A percentile compares a stretch with the other conserved stretches of the same genome.
phyloP scores from a whole-genome alignment of 1,140 invertebrate genomes.

The Eueides isabella region DNA sequence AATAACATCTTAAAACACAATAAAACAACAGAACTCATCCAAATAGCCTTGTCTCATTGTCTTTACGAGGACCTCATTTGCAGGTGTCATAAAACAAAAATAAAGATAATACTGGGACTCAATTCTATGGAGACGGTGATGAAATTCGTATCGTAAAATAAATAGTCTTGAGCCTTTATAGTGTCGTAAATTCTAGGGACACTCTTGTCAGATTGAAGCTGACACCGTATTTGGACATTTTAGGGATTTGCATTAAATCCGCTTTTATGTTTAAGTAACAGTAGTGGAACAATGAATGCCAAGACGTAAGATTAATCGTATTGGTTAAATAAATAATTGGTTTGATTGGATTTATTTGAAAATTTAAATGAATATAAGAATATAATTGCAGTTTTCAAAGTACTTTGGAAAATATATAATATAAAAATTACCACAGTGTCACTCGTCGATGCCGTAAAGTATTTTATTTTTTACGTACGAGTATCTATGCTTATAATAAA shows the following conservation, averaged over 20 bases:
- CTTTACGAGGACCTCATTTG: conserved; percentile 53
- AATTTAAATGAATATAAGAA: not conserved
- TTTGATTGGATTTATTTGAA: not conserved
- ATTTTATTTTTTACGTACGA: too few species aligned
- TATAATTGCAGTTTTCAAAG: too few species aligned
- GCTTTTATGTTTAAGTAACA: conserved; percentile 7
- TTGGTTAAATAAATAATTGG: not conserved
- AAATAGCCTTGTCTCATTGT: conserved; percentile 16
- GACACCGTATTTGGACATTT: conserved; percentile 23
- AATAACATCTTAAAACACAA: not conserved
- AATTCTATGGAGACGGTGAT: conserved; percentile 56
- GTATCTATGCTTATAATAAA: too few species aligned
- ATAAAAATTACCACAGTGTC: too few species aligned
- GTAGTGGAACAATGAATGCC: not conserved
- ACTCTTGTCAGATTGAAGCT: conserved; percentile 30
- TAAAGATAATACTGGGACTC: conserved; percentile 60
- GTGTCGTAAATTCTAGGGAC: conserved; percentile 49
- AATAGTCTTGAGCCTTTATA: conserved; percentile 59
- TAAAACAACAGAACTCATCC: not conserved
- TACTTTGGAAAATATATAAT: too few species aligned
- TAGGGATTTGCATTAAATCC: conserved; percentile 20
- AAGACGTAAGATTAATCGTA: not conserved
- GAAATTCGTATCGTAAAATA: conserved; percentile 66
- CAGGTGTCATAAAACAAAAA: conserved; percentile 54
- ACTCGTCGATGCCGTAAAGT: too few species aligned